Evolutionary conservation across 2,797 vertebrate species (phyloP).

Genomic region (Toxotes lorentzi): DNA sequence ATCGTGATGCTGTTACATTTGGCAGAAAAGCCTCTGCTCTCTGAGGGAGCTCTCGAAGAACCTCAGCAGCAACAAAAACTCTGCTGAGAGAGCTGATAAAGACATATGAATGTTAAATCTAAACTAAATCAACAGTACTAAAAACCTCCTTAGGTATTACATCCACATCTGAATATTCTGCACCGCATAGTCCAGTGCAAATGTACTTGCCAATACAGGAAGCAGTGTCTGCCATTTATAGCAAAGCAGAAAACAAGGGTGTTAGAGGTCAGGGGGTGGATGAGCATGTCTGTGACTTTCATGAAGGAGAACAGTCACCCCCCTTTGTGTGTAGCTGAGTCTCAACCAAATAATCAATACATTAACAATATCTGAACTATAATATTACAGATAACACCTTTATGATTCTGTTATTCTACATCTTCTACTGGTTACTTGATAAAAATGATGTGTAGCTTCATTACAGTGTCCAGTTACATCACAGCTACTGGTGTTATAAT

Average conservation of each 20-base stretch:
- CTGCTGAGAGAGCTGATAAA: neutral
- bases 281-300: too few relatives aligned
- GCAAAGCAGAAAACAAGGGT: neutral
- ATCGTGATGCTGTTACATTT: slow-evolving; percentile 4
- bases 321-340: neutral
- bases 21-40: neutral
- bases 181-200: too few relatives aligned
- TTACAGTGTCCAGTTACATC: neutral
- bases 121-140: neutral
- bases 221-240: neutral
- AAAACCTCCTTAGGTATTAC: neutral
- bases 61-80: neutral
- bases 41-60: neutral
- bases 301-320: too few relatives aligned
- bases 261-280: neutral
- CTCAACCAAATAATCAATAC: neutral
- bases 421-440: neutral
- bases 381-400: neutral
- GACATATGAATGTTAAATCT: neutral
- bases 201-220: neutral
- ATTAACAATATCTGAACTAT: neutral
- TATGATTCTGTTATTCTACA: neutral
- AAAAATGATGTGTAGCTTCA: neutral
- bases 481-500: neutral
- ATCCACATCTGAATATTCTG: neutral